Conservation (phyloP, 2,888 invertebrate genomes). For the Microctonus aethiopoides region DNA sequence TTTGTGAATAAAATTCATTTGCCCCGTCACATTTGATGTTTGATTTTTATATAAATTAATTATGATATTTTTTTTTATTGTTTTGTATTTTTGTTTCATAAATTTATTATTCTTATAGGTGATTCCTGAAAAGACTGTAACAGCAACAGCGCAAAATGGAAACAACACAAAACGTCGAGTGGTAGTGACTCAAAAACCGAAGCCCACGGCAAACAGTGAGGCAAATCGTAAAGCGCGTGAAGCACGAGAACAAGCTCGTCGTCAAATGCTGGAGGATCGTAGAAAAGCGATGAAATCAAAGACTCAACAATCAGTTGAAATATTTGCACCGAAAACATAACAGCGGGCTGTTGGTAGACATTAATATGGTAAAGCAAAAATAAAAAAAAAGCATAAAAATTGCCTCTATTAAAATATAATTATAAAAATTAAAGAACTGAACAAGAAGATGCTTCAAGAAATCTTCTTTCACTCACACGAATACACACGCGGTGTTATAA, state of each 20-base stretch:
- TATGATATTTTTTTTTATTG: neutral
- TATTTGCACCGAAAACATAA: conserved; percentile 65
- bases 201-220: conserved; percentile 63
- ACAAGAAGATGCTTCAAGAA: neutral
- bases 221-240: conserved; percentile 71
- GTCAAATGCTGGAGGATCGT: conserved; percentile 82
- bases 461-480: neutral
- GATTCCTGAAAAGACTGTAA: neutral
- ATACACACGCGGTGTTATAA: too few relatives aligned
- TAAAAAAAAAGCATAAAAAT: conserved; percentile 5
- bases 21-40: neutral
- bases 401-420: conserved; percentile 23
- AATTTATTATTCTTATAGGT: conserved; percentile 13
- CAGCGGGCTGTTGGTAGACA: conserved; percentile 45
- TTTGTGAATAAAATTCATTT: neutral
- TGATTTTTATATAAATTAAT: neutral
- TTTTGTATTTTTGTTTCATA: conserved; percentile 3
- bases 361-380: conserved; percentile 24
- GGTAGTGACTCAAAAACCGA: conserved; percentile 52
- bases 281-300: conserved; percentile 70
- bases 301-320: conserved; percentile 52
- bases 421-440: conserved; percentile 25
- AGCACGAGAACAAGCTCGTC: conserved; percentile 75
- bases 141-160: conserved; percentile 51
- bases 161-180: conserved; percentile 55